Evolutionary conservation across 2,888 invertebrate genomes (phyloP).

Genomic region (Patella depressa): DNA sequence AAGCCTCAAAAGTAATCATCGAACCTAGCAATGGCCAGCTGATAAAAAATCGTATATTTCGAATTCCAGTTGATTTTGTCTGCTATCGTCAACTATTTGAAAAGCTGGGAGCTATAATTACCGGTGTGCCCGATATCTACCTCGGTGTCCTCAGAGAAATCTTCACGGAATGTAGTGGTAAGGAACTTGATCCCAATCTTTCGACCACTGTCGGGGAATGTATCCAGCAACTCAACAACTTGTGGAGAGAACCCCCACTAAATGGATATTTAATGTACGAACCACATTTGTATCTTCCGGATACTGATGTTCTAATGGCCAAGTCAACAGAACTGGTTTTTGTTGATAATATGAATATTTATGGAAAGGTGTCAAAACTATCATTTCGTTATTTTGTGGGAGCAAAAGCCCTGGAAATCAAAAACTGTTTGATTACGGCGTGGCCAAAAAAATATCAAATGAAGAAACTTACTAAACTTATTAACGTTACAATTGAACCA

Average conservation of each 20-base stretch:
- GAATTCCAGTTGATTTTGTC: conserved; percentile 40
- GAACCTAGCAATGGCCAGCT: not conserved
- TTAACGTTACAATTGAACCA: no score
- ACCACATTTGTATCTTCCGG: conserved; percentile 22
- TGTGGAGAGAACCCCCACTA: not conserved
- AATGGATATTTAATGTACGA: no score
- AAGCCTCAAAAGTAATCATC: conserved; percentile 4
- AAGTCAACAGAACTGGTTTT: conserved; percentile 28
- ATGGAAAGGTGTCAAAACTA: conserved; percentile 10
- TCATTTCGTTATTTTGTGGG: conserved; percentile 28
- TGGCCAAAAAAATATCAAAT: not conserved
- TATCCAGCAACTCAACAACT: conserved; percentile 19
- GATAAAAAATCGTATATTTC: conserved; percentile 31
- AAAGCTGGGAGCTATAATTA: conserved; percentile 40
- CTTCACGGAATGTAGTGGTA: conserved; percentile 23
- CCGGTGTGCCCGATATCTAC: conserved; percentile 40
- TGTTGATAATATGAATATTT: conserved; percentile 26
- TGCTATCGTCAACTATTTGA: conserved; percentile 43
- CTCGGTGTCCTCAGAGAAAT: conserved; percentile 39
- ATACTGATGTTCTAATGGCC: conserved; percentile 8
- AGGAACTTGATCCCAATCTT: conserved; percentile 40
- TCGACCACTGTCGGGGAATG: conserved; percentile 33
- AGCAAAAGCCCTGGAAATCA: conserved; percentile 22
- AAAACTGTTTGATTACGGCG: conserved; percentile 17
- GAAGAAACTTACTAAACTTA: conserved; percentile 34